Conservation (phyloP, 2,888 invertebrate species). For the Helicoverpa assulta region DNA sequence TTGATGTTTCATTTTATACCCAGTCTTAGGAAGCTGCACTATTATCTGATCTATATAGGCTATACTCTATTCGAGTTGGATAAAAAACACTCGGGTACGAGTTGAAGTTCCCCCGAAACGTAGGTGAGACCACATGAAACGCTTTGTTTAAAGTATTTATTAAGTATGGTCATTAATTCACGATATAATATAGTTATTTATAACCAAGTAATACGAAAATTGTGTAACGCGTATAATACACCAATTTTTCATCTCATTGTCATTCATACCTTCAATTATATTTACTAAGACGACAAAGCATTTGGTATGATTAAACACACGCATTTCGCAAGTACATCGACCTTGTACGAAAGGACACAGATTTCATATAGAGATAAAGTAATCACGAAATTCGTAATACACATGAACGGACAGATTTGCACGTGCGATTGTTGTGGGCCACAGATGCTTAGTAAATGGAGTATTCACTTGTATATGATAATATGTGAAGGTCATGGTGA, state of each 20-base stretch:
- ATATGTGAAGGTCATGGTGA: not conserved
- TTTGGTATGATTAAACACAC: constrained; percentile 42
- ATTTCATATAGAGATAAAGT: constrained; percentile 58
- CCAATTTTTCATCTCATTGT: constrained; percentile 10
- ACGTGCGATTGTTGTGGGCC: constrained; percentile 53
- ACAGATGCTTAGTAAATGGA: constrained; percentile 33
- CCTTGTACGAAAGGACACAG: constrained; percentile 71
- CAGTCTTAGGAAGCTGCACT: too few species aligned
- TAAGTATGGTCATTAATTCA: not conserved
- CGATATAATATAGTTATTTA: not conserved
- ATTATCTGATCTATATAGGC: too few species aligned
- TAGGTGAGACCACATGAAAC: too few species aligned
- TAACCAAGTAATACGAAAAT: not conserved
- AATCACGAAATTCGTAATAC: constrained; percentile 51
- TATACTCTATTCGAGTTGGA: too few species aligned
- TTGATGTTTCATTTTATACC: too few species aligned
- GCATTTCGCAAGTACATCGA: constrained; percentile 53
- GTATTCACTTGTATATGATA: not conserved
- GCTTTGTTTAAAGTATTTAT: too few species aligned
- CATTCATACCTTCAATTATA: not conserved
- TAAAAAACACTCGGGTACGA: too few species aligned
- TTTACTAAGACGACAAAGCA: constrained; percentile 11
- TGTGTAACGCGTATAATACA: not conserved
- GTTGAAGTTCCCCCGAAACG: too few species aligned
- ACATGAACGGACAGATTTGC: constrained; percentile 71